Base-by-base conservation (phyloP, 1,140 invertebrate species). In the Anastrepha obliqua region DNA sequence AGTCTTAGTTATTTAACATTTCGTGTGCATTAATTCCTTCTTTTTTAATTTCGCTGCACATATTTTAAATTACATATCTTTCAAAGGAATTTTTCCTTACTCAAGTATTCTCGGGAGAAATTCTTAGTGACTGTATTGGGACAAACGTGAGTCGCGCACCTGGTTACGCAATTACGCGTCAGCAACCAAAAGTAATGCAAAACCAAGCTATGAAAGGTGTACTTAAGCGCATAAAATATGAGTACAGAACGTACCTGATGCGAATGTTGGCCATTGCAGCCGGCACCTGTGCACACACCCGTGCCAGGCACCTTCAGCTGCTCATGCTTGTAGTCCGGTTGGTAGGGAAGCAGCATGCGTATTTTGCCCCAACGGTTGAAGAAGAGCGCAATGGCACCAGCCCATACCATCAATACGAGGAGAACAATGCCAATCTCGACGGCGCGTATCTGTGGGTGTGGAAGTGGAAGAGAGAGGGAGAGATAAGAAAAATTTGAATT, bases 351-450 rank as follows among this genome's bases (percentile, higher is more conserved):
- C 87, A 98, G 94, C 97, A 98, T 98, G 62, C 98, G 95, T 70
- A 98, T 98, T 94, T 98, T 98, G 17, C 97, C 97, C 97, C 97
- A 98, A 59, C 97, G 95, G 91, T 97, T 98, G 94, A 98, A 98
- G 94, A 98, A 98, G 4, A 98, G 94, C 0, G 96, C 96, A 90
- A 98, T 98, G 11, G 97, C 97, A 0, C 96, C 97, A 4, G 97
- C 96, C 97, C 97, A 98, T 11, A 98, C 96, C 88, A 97, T 95
- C 62, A 98, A 94, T 47, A 98, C 97, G 90, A 98, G 94, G 17
- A 97, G 95, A 17, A 98, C 97, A 89, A 98, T 97, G 60, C 97
- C 96, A 85, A 98, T 96, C 93, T 98, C 98, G 78, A 98, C 97
- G 47, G 96, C 96, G 87, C 97, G 95, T 91, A 97, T 97, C 95